Evolutionary conservation across 2,888 invertebrate genomes (phyloP).

Genomic region (Amphipyra berbera): DNA sequence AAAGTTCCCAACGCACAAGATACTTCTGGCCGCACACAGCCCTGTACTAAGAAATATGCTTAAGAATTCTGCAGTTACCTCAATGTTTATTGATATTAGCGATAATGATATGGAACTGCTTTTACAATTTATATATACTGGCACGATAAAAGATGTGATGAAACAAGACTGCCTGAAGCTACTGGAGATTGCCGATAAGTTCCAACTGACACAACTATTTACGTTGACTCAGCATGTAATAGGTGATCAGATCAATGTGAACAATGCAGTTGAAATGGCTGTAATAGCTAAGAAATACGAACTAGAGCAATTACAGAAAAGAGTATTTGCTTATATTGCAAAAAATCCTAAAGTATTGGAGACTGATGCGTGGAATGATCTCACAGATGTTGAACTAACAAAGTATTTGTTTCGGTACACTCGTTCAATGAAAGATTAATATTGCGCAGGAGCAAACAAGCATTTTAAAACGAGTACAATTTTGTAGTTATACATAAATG

Average conservation of each 20-base stretch:
- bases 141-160: slow-evolving; percentile 72
- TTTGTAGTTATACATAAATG: slow-evolving; percentile 15
- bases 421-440: slow-evolving; percentile 42
- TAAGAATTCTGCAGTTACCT: slow-evolving; percentile 60
- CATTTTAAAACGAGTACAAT: slow-evolving; percentile 35
- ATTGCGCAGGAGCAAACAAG: slow-evolving; percentile 8
- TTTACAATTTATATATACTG: slow-evolving; percentile 78
- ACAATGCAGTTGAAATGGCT: slow-evolving; percentile 78
- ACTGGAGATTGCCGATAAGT: slow-evolving; percentile 72
- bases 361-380: slow-evolving; percentile 74
- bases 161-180: slow-evolving; percentile 71
- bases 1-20: slow-evolving; percentile 74
- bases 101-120: slow-evolving; percentile 77
- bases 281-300: slow-evolving; percentile 75
- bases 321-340: slow-evolving; percentile 75
- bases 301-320: slow-evolving; percentile 66
- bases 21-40: slow-evolving; percentile 78
- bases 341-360: slow-evolving; percentile 72
- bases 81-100: slow-evolving; percentile 67
- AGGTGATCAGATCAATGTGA: slow-evolving; percentile 68
- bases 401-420: slow-evolving; percentile 73
- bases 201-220: slow-evolving; percentile 70
- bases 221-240: slow-evolving; percentile 69
- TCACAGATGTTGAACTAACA: slow-evolving; percentile 76
- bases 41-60: slow-evolving; percentile 70